Base-by-base conservation (phyloP, 2,888 invertebrate genomes). In the Melieria crassipennis region DNA sequence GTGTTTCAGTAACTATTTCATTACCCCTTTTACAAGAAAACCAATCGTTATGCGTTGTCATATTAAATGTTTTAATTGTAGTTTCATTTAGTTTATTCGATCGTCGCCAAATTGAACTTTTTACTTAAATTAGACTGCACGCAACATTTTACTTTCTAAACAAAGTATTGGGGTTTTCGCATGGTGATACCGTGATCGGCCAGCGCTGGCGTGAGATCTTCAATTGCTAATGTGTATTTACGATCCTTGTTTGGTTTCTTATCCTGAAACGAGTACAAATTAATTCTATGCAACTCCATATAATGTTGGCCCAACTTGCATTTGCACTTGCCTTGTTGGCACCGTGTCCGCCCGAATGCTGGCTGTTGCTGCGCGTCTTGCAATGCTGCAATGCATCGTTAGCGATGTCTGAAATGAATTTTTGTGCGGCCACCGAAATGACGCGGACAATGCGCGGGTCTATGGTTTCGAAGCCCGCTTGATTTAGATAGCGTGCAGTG, bases 321-420 rank as follows among this genome's bases (percentile, higher is more conserved):
- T 60, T 58, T n/a, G 48, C 52, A 60, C 62, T 9, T 67, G 88
- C 88, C 84, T 91, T 91, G 1, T 90, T 89, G 48, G 84, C 84
- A 65, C 85, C 89, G 80, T 91, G 91, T 11, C 88, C 88, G 16
- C 88, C 88, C 0, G 89, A 85, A 78, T 85, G 87, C 46, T 91
- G 91, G 64, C 91, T 91, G 75, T 93, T 93, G 6, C 92, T 91
- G 56, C 97, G 89, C 87, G 98, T 96, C 86, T 98, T 98, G 86
- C 97, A 98, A 85, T 98, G 98, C 80, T 98, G 98, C 56, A 99
- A 88, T 0, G 98, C 97, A 88, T 99, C 99, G 81, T 97, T 97
- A 0, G 96, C 96, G 75, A 99, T 94, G 85, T 99, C 99, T 0
- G 98, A 98, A 63, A 99, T 92, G 83, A 98, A 99, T 86, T 99